Conservation (phyloP, 2,113 vertebrate genomes). For the Sceloporus undulatus region DNA sequence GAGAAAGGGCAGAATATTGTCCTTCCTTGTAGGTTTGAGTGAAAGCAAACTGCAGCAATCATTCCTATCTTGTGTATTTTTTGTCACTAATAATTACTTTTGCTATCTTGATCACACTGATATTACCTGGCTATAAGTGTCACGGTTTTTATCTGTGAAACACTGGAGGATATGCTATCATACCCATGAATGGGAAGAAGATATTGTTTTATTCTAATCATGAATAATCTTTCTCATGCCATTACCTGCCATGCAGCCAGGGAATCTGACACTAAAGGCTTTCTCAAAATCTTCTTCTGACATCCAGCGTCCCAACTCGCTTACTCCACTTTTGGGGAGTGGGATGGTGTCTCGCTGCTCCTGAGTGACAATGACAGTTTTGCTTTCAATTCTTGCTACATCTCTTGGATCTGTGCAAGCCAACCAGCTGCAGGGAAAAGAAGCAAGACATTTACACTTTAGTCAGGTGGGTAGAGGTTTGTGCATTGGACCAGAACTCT, state of each 20-base stretch:
- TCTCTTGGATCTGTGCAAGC: constrained; percentile 93
- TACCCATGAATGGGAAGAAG: background rate
- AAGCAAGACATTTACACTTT: constrained; percentile 10
- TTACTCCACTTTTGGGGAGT: constrained; percentile 79
- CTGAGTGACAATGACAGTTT: constrained; percentile 91
- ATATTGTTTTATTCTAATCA: background rate
- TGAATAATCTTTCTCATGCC: background rate
- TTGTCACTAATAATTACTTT: too few species aligned
- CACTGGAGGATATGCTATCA: too few species aligned
- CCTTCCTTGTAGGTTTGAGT: too few species aligned
- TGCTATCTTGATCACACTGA: too few species aligned
- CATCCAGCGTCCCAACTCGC: constrained; percentile 96
- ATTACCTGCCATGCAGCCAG: constrained; percentile 96
- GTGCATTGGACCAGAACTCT: too few species aligned
- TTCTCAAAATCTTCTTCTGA: constrained; percentile 93
- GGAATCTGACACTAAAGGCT: constrained; percentile 87
- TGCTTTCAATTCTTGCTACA: constrained; percentile 95
- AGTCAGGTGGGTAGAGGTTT: background rate
- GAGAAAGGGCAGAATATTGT: too few species aligned
- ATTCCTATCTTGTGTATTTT: too few species aligned
- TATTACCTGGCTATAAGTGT: too few species aligned
- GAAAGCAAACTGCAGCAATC: too few species aligned
- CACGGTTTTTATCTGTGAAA: too few species aligned
- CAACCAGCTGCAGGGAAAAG: constrained; percentile 85
- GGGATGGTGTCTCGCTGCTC: constrained; percentile 90